These are phyloP conservation scores for Neostethus bicornis DNA, from an alignment of 2,797 vertebrate species.

Conservation along the genomic window DNA sequence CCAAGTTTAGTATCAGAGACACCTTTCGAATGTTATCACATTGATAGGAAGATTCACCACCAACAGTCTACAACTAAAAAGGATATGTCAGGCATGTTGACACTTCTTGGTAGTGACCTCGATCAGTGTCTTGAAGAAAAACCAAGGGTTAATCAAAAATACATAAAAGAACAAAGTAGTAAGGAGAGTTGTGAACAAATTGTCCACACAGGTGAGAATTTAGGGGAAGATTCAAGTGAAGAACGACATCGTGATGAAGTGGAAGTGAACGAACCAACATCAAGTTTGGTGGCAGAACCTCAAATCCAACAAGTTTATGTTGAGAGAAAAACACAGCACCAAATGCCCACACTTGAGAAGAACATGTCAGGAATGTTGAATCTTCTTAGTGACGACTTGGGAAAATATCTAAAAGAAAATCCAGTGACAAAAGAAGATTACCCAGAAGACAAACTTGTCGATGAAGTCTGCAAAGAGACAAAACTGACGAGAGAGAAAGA, in stretches of 20 bases:
- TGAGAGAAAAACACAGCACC: not conserved
- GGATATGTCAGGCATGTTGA: constrained; percentile 51
- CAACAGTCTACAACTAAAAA: constrained; percentile 29
- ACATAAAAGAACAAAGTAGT: constrained; percentile 11
- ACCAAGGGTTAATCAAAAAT: not conserved
- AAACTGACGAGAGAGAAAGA: constrained; percentile 8
- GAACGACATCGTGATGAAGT: not conserved
- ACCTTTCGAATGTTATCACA: constrained; percentile 28
- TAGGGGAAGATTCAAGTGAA: not conserved
- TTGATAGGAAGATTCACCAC: not conserved
- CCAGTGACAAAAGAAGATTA: not conserved
- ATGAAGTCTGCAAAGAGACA: constrained; percentile 35
- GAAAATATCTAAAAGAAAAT: constrained; percentile 30
- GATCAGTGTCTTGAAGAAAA: constrained; percentile 33
- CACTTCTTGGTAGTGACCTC: constrained; percentile 47
- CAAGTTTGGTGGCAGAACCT: constrained; percentile 3
- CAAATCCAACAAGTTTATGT: constrained; percentile 33
- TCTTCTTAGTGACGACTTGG: constrained; percentile 45
- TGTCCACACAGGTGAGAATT: not conserved
- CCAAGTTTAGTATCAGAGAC: constrained; percentile 24
- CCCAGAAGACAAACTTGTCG: constrained; percentile 13
- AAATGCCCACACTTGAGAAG: constrained; percentile 14
- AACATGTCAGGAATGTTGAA: constrained; percentile 51
- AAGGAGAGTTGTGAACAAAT: constrained; percentile 35
- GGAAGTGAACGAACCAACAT: not conserved